Conservation (phyloP, 2,797 vertebrate species). For the Hydrocynus forskahlii region DNA sequence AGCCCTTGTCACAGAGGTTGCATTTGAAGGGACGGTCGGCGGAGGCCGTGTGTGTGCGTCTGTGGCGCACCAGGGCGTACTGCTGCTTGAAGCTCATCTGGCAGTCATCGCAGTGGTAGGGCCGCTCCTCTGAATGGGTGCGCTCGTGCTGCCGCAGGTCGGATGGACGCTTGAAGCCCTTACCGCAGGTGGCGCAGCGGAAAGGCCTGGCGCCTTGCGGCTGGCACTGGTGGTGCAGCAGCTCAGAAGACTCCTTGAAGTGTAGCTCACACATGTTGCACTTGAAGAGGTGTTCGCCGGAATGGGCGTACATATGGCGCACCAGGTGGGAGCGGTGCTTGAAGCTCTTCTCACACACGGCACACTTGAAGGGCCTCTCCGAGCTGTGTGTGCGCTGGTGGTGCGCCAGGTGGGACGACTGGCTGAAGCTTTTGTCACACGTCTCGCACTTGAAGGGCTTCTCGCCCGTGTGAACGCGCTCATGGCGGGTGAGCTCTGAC, state of each 20-base stretch:
- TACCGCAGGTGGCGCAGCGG: slow-evolving; percentile 91
- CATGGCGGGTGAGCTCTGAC: slow-evolving; percentile 92
- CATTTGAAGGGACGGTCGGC: slow-evolving; percentile 92
- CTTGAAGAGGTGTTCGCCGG: slow-evolving; percentile 95
- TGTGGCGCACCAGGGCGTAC: slow-evolving; percentile 92
- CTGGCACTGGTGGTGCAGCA: slow-evolving; percentile 97
- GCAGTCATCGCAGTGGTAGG: slow-evolving; percentile 98
- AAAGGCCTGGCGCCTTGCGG: slow-evolving; percentile 94
- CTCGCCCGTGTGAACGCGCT: slow-evolving; percentile 95
- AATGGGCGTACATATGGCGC: slow-evolving; percentile 98
- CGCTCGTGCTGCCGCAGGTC: slow-evolving; percentile 97
- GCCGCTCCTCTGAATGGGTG: slow-evolving; percentile 96
- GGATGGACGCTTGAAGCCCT: slow-evolving; percentile 94
- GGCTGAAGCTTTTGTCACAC: slow-evolving; percentile 98
- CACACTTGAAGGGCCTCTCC: slow-evolving; percentile 94
- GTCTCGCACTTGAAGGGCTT: slow-evolving; percentile 96
- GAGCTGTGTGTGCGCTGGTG: slow-evolving; percentile 97
- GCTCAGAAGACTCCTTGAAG: slow-evolving; percentile 95
- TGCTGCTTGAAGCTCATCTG: slow-evolving; percentile 99
- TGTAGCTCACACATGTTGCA: slow-evolving; percentile 95
- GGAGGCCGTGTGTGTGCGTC: slow-evolving; percentile 90
- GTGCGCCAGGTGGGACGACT: slow-evolving; percentile 95
- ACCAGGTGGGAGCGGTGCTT: slow-evolving; percentile 98
- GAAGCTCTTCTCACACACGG: slow-evolving; percentile 97
- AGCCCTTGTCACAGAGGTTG: slow-evolving; percentile 95